Percentiles rank a stretch among this genome's conserved stretches.
Evolutionary conservation across 2,113 vertebrate genomes (phyloP).

Genomic region (Saguinus imperator): DNA sequence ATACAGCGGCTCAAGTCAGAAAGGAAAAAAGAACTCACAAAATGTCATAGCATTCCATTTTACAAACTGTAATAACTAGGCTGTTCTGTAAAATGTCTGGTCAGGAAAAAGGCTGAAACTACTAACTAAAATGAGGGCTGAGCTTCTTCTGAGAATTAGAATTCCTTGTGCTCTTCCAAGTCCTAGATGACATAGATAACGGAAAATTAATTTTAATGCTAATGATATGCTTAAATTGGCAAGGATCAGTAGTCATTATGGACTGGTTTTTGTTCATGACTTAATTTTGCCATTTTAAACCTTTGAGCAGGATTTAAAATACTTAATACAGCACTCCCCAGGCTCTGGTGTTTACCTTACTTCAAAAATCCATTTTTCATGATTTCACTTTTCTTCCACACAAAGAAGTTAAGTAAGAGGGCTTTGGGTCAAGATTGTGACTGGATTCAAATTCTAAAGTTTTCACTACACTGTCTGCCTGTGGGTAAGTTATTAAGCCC

Average conservation of each 20-base stretch:
- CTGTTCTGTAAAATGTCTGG: slow-evolving; percentile 41
- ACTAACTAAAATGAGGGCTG: slow-evolving; percentile 46
- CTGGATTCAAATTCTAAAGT: background rate
- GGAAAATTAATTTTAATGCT: slow-evolving; percentile 78
- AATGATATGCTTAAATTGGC: slow-evolving; percentile 69
- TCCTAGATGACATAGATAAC: slow-evolving; percentile 71
- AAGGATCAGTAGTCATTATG: slow-evolving; percentile 48
- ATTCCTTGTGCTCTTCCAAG: slow-evolving; percentile 66
- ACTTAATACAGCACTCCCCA: slow-evolving; percentile 13
- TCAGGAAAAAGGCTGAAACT: slow-evolving; percentile 42
- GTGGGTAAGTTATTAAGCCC: background rate
- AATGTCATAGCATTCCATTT: background rate
- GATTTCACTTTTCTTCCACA: slow-evolving; percentile 43
- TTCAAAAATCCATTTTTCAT: slow-evolving; percentile 26
- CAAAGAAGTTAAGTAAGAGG: slow-evolving; percentile 6
- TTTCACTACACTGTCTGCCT: background rate
- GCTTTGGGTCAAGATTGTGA: background rate
- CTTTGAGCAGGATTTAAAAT: slow-evolving; percentile 60
- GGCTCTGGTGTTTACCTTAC: slow-evolving; percentile 39
- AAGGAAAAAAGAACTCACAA: slow-evolving; percentile 12
- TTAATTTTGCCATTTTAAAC: slow-evolving; percentile 60
- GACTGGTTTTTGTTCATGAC: slow-evolving; percentile 53
- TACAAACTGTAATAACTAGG: slow-evolving; percentile 31
- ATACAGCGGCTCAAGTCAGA: background rate
- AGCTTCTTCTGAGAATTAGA: slow-evolving; percentile 57